Evolutionary conservation across 2,888 invertebrate genomes (phyloP).

Genomic region (Phyllotreta cruciferae): DNA sequence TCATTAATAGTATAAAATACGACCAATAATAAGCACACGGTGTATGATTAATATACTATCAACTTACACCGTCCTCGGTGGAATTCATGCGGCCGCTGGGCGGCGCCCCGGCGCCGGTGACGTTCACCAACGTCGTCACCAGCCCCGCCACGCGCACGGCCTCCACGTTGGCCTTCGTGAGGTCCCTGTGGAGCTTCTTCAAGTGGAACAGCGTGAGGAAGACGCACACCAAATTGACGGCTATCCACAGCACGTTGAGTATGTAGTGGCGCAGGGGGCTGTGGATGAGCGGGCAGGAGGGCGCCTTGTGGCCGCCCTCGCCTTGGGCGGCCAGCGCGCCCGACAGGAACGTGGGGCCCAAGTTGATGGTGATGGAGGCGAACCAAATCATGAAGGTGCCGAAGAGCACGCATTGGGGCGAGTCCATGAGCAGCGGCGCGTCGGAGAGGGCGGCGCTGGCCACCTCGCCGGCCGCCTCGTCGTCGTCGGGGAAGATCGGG

Average conservation of each 20-base stretch:
- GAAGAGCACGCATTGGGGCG: constrained; percentile 88
- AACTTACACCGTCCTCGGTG: constrained; percentile 43
- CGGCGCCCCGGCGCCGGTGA: constrained; percentile 69
- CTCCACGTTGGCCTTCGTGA: constrained; percentile 84
- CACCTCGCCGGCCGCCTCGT: constrained; percentile 70
- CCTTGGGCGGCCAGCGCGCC: constrained; percentile 84
- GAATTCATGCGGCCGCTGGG: constrained; percentile 54
- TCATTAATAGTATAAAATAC: no score
- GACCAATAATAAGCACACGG: no score
- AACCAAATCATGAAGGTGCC: constrained; percentile 95
- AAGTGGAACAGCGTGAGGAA: constrained; percentile 84
- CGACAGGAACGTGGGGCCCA: constrained; percentile 86
- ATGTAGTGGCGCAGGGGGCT: constrained; percentile 90
- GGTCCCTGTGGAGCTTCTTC: constrained; percentile 79
- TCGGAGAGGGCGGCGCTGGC: constrained; percentile 68
- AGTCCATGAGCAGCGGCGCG: constrained; percentile 76
- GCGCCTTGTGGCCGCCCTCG: constrained; percentile 77
- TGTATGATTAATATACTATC: neutral
- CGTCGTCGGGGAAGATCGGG: constrained; percentile 83
- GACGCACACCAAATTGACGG: constrained; percentile 86
- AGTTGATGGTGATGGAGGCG: constrained; percentile 87
- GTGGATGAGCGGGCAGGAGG: constrained; percentile 85
- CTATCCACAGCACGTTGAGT: constrained; percentile 89
- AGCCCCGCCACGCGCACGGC: constrained; percentile 83
- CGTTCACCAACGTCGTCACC: constrained; percentile 83